A percentile compares a stretch with the other conserved stretches of the same genome.
phyloP scores from a whole-genome alignment of 23 tunicate species.

The Halocynthia aurantium region DNA sequence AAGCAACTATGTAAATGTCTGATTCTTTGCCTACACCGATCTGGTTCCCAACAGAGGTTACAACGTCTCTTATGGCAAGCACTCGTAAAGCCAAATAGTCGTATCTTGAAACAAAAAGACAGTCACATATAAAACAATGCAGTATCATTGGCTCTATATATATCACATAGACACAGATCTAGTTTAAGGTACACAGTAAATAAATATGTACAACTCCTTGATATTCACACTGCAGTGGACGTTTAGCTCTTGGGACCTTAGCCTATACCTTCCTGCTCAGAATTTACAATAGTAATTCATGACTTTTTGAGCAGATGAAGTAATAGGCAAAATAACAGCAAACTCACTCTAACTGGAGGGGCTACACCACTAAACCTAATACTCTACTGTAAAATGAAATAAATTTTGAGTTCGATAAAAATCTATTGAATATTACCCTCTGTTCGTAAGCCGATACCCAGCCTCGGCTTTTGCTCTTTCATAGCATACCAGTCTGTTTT shows the following conservation, averaged over 20 bases:
- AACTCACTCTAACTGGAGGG: background rate
- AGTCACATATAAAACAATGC: background rate
- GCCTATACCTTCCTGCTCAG: no score
- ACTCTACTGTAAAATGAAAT: background rate
- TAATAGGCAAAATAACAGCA: background rate
- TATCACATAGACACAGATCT: no score
- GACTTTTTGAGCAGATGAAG: no score
- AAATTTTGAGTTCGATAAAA: background rate
- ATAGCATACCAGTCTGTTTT: constrained; percentile 60
- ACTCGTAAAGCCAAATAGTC: constrained; percentile 72
- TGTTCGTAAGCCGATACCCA: constrained; percentile 87
- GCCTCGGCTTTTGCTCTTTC: constrained; percentile 46
- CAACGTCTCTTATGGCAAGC: constrained; percentile 48
- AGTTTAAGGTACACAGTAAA: no score
- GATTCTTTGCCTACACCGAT: constrained; percentile 99
- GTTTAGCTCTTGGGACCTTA: no score
- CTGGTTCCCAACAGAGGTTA: constrained; percentile 81
- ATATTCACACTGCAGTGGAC: no score
- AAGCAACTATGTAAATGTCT: constrained; percentile 76
- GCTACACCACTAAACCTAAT: background rate
- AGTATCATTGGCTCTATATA: background rate
- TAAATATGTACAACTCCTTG: no score
- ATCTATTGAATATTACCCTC: constrained; percentile 35
- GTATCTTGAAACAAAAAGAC: constrained; percentile 34
- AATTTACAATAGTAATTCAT: no score